phyloP scores from a whole-genome alignment of 2,888 invertebrate species.

The Celastrina argiolus region DNA sequence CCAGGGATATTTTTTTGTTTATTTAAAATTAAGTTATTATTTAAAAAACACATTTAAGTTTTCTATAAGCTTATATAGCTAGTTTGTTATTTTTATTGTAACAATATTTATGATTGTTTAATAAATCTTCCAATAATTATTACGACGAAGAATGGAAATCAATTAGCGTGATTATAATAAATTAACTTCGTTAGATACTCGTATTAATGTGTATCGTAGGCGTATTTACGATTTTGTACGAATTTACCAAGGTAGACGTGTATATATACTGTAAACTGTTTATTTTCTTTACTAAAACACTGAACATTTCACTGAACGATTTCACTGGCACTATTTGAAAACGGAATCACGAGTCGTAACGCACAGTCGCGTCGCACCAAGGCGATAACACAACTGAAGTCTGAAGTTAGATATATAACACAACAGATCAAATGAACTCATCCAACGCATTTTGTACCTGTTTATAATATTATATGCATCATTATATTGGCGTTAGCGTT shows the following conservation, averaged over 20 bases:
- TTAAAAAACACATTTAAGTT: too few species aligned
- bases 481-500: constrained; percentile 12
- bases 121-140: too few species aligned
- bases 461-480: background rate
- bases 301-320: background rate
- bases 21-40: too few species aligned
- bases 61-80: too few species aligned
- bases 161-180: background rate
- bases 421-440: constrained; percentile 6
- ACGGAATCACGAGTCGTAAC: constrained; percentile 29
- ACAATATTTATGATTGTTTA: too few species aligned
- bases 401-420: constrained; percentile 28
- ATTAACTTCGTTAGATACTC: background rate
- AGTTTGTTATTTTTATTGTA: too few species aligned
- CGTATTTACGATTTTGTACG: background rate
- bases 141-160: too few species aligned
- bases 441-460: constrained; percentile 15
- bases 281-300: background rate
- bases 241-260: background rate
- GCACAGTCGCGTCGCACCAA: constrained; percentile 48
- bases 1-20: background rate
- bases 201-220: background rate
- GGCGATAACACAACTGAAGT: constrained; percentile 54
- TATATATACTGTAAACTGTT: background rate
- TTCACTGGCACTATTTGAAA: constrained; percentile 25